These are phyloP conservation scores for Popillia japonica DNA, from an alignment of 1,140 invertebrate species.

Conservation along the genomic window DNA sequence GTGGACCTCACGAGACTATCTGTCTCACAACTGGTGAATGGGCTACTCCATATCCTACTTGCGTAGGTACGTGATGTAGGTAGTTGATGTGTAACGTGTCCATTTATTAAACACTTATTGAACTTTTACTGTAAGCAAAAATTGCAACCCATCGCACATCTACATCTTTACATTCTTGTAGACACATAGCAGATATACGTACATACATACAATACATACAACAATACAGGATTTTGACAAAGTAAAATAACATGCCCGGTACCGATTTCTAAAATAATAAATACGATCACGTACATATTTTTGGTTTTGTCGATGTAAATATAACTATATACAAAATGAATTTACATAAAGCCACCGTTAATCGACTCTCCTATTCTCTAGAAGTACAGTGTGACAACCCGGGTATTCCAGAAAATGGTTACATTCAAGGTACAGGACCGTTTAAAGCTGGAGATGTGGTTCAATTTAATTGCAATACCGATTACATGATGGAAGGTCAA, in stretches of 20 bases:
- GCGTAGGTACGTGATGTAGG: constrained; percentile 67
- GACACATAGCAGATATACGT: too few relatives aligned
- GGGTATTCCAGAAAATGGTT: constrained; percentile 76
- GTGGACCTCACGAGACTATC: constrained; percentile 75
- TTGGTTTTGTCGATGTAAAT: too few relatives aligned
- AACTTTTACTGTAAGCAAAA: too few relatives aligned
- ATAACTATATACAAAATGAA: too few relatives aligned
- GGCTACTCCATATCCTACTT: constrained; percentile 77
- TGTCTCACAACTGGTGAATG: constrained; percentile 83
- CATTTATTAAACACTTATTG: background rate
- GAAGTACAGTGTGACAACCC: constrained; percentile 81
- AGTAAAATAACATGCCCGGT: too few relatives aligned
- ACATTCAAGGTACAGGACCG: constrained; percentile 74
- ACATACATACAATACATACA: too few relatives aligned
- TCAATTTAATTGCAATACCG: constrained; percentile 85
- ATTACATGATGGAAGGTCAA: constrained; percentile 87
- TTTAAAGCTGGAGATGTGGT: constrained; percentile 84
- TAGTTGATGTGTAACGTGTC: background rate
- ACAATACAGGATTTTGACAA: too few relatives aligned
- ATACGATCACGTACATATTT: too few relatives aligned
- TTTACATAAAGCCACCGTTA: background rate
- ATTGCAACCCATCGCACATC: too few relatives aligned
- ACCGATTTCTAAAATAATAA: too few relatives aligned
- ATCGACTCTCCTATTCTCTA: constrained; percentile 50
- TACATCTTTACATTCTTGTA: too few relatives aligned